A percentile compares a stretch with the other conserved stretches of the same genome.
phyloP scores from a whole-genome alignment of 2,113 vertebrate species.

The Corvus cornix region DNA sequence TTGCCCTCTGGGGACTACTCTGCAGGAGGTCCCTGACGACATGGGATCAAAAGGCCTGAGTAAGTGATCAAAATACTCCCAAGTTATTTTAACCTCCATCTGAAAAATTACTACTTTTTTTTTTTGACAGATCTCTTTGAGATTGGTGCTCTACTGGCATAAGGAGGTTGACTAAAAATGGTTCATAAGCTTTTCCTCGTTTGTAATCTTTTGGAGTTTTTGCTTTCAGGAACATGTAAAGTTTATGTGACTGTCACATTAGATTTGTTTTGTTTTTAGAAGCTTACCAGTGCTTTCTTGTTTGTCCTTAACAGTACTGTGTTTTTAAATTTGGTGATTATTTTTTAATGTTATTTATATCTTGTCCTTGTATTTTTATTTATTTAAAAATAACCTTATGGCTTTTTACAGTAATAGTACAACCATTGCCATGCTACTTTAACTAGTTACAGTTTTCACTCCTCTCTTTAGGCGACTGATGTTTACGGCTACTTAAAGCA shows the following conservation, averaged over 20 bases:
- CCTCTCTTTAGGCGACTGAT: not conserved
- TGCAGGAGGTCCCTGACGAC: constrained; percentile 97
- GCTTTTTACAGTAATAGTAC: not conserved
- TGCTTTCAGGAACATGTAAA: not conserved
- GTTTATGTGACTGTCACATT: not conserved
- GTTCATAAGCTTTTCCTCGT: constrained; percentile 19
- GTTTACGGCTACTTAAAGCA: not conserved
- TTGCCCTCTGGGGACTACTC: constrained; percentile 87
- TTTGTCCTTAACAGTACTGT: not conserved
- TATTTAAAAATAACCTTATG: not conserved
- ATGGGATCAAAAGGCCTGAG: constrained; percentile 94
- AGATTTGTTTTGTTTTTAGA: not conserved
- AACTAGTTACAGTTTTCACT: not conserved
- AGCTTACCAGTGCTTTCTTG: not conserved
- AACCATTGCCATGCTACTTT: not conserved
- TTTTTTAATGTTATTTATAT: not conserved
- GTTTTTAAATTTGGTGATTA: not conserved
- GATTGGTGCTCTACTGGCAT: constrained; percentile 56
- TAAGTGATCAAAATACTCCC: constrained; percentile 86
- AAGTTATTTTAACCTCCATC: constrained; percentile 76
- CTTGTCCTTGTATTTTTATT: not conserved
- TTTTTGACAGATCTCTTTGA: constrained; percentile 56
- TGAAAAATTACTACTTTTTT: constrained; percentile 58
- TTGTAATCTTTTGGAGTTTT: constrained; percentile 40
- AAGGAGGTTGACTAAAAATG: constrained; percentile 64